phyloP scores from a whole-genome alignment of 1,140 invertebrate genomes.

The Diuraphis noxia region DNA sequence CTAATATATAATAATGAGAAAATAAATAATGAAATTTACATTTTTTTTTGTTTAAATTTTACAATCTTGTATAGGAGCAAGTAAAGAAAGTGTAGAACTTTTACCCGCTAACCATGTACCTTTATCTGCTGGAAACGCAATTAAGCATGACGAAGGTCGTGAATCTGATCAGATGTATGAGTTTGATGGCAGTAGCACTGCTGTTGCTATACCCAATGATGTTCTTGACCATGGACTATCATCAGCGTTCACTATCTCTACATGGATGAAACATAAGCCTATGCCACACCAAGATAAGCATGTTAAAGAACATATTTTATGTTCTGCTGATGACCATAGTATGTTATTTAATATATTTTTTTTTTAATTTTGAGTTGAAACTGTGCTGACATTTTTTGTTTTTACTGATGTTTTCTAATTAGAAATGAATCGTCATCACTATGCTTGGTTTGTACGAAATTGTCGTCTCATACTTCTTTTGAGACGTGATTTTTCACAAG shows the following conservation, averaged over 20 bases:
- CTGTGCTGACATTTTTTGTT: not conserved
- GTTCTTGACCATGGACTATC: conserved; percentile 76
- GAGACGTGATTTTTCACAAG: conserved; percentile 87
- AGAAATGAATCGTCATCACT: conserved; percentile 99
- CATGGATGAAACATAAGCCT: conserved; percentile 88
- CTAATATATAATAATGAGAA: not conserved
- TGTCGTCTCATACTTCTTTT: conserved; percentile 92
- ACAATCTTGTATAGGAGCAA: conserved; percentile 64
- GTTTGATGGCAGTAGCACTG: conserved; percentile 85
- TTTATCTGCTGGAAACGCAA: conserved; percentile 69
- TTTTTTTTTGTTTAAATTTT: not conserved
- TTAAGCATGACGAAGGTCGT: conserved; percentile 87
- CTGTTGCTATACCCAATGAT: conserved; percentile 79
- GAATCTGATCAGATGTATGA: conserved; percentile 91
- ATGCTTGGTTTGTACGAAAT: conserved; percentile 93
- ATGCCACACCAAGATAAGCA: conserved; percentile 77
- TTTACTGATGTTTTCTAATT: conserved; percentile 59
- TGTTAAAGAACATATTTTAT: conserved; percentile 91
- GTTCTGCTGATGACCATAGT: conserved; percentile 96
- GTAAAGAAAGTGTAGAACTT: conserved; percentile 74
- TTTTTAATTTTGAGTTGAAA: conserved; percentile 24
- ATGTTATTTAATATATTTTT: conserved; percentile 61
- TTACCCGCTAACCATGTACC: conserved; percentile 72
- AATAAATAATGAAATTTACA: not conserved
- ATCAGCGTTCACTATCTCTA: conserved; percentile 83